These are phyloP conservation scores for Nematopogon swammerdamellus DNA, from an alignment of 2,888 invertebrate species.

Conservation along the genomic window DNA sequence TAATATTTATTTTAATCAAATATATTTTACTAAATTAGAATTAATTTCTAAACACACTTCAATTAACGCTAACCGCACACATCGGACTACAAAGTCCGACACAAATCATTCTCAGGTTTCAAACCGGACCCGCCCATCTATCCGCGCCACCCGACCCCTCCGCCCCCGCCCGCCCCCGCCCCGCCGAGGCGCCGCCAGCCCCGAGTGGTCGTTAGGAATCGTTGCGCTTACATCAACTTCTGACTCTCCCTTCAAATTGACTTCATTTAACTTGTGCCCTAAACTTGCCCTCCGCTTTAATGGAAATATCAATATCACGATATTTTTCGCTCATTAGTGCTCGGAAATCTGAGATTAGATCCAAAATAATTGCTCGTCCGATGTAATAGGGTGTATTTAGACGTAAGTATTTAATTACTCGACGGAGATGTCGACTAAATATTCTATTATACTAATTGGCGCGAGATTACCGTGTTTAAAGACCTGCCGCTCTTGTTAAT, in stretches of 20 bases:
- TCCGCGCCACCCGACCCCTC: too few species aligned
- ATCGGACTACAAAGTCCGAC: too few species aligned
- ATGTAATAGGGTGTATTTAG: constrained; percentile 2
- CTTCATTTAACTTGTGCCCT: constrained; percentile 12
- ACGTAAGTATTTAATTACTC: constrained; percentile 1
- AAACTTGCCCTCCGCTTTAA: constrained; percentile 12
- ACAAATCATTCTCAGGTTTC: too few species aligned
- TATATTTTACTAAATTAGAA: too few species aligned
- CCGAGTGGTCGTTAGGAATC: too few species aligned
- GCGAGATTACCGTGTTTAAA: background rate
- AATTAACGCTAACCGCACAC: too few species aligned
- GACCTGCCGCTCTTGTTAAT: too few species aligned
- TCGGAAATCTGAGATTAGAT: constrained; percentile 31
- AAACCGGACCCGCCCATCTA: too few species aligned
- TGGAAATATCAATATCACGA: constrained; percentile 48
- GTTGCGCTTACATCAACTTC: background rate
- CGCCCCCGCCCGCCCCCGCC: too few species aligned
- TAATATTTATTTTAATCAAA: too few species aligned
- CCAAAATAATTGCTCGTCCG: constrained; percentile 45
- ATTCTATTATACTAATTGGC: background rate
- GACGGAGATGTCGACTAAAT: background rate
- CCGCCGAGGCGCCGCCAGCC: too few species aligned
- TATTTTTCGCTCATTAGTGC: constrained; percentile 40
- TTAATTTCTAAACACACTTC: too few species aligned
- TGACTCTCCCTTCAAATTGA: constrained; percentile 19